These are phyloP conservation scores for Cheilinus undulatus DNA, from an alignment of 2,113 vertebrate species.

Conservation along the genomic window DNA sequence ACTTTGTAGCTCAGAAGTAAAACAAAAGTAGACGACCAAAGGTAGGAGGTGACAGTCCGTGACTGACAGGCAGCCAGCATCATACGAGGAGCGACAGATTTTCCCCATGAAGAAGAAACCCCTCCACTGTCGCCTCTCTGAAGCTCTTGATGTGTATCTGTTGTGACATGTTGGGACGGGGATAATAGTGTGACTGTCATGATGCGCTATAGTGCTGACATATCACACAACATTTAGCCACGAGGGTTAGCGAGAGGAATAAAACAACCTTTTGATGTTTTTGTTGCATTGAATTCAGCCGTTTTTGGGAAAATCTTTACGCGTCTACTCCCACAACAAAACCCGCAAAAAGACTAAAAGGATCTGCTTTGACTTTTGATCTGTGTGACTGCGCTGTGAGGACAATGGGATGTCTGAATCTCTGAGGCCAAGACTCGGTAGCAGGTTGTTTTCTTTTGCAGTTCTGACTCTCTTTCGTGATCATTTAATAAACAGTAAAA, in stretches of 20 bases:
- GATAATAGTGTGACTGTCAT: conserved; percentile 66
- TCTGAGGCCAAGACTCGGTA: conserved; percentile 23
- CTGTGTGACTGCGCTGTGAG: conserved; percentile 6
- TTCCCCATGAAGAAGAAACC: conserved; percentile 4
- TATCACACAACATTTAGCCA: conserved; percentile 45
- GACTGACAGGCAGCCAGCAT: conserved; percentile 31
- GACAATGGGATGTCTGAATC: conserved; percentile 2
- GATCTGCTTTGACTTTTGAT: conserved; percentile 5
- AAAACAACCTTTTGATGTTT: conserved; percentile 25
- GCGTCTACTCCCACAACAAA: conserved; percentile 8
- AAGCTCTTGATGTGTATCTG: conserved; percentile 42
- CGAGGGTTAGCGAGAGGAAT: conserved; percentile 10
- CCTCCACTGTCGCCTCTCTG: conserved; percentile 34
- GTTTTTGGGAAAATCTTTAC: conserved; percentile 20
- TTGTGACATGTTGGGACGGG: conserved; percentile 51
- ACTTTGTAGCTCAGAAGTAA: too few relatives aligned
- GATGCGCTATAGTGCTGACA: conserved; percentile 35
- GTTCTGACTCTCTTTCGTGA: conserved; percentile 32
- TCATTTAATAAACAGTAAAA: conserved; percentile 25
- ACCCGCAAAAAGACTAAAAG: not conserved
- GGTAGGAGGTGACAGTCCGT: conserved; percentile 18
- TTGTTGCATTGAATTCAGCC: conserved; percentile 2
- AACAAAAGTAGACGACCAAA: conserved; percentile 7
- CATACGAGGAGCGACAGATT: conserved; percentile 37
- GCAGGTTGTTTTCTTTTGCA: conserved; percentile 26